These are phyloP conservation scores for Gobio occitaniae DNA, from an alignment of 2,797 vertebrate species.

Conservation along the genomic window DNA sequence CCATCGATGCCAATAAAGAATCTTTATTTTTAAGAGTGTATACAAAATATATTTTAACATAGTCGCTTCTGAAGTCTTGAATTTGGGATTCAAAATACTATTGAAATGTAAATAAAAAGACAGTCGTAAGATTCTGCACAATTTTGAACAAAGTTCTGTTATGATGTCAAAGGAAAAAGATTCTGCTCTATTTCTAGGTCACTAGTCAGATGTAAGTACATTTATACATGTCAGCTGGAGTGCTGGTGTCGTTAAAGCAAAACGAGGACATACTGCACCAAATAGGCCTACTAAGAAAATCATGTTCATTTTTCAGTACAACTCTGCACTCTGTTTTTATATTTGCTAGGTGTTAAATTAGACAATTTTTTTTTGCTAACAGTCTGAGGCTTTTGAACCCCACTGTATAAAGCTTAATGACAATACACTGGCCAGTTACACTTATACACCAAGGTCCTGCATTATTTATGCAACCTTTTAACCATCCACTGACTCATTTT, in stretches of 20 bases:
- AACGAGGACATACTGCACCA: neutral
- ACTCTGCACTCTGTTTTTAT: neutral
- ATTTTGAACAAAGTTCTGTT: neutral
- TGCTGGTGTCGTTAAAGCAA: neutral
- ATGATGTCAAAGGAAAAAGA: neutral
- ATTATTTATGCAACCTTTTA: slow-evolving; percentile 81
- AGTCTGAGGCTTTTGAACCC: neutral
- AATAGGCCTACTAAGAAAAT: neutral
- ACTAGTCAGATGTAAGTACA: neutral
- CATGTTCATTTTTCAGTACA: neutral
- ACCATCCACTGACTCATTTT: slow-evolving; percentile 69
- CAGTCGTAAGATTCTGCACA: neutral
- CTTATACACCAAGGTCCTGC: slow-evolving; percentile 73
- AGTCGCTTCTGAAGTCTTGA: neutral
- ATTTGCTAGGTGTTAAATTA: neutral
- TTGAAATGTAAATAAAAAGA: neutral
- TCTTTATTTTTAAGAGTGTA: neutral
- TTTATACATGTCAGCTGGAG: neutral
- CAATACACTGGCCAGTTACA: slow-evolving; percentile 66
- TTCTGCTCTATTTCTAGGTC: neutral
- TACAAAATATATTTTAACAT: neutral
- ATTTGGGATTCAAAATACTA: neutral
- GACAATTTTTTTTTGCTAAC: neutral
- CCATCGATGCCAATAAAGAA: neutral
- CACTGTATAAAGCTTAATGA: slow-evolving; percentile 72